These are phyloP conservation scores for Microcebus murinus DNA, from an alignment of 2,113 vertebrate genomes.

Conservation along the genomic window DNA sequence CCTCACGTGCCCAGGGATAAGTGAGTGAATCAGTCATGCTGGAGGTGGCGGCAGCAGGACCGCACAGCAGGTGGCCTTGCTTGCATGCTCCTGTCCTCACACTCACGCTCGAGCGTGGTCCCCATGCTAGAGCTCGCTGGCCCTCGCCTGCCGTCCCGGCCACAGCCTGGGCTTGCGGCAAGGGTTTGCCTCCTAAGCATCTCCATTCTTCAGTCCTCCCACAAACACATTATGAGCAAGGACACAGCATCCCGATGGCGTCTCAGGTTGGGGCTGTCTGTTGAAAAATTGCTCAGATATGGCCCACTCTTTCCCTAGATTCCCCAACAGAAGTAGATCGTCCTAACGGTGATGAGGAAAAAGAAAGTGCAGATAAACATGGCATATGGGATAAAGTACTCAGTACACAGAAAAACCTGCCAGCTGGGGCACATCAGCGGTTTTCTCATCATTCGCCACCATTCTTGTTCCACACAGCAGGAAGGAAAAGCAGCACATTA, in stretches of 20 bases:
- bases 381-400: neutral
- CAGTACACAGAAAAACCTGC: neutral
- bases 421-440: neutral
- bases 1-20: neutral
- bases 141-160: conserved; percentile 28
- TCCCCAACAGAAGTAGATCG: neutral
- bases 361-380: neutral
- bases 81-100: neutral
- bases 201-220: conserved; percentile 65
- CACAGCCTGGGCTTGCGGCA: conserved; percentile 54
- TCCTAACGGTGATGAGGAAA: neutral
- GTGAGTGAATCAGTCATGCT: neutral
- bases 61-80: neutral
- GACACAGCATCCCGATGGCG: conserved; percentile 22
- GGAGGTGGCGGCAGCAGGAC: neutral
- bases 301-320: neutral
- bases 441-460: neutral
- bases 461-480: neutral
- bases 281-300: conserved; percentile 71
- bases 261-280: conserved; percentile 36
- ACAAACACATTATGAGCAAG: conserved; percentile 59
- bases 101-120: fast-evolving
- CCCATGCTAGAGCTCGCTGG: neutral
- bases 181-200: conserved; percentile 61
- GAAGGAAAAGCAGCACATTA: neutral